Evolutionary conservation across 2,113 vertebrate species (phyloP), one percentile per base, ranked within the genome.

Genomic region (Leucopsar rothschildi): DNA sequence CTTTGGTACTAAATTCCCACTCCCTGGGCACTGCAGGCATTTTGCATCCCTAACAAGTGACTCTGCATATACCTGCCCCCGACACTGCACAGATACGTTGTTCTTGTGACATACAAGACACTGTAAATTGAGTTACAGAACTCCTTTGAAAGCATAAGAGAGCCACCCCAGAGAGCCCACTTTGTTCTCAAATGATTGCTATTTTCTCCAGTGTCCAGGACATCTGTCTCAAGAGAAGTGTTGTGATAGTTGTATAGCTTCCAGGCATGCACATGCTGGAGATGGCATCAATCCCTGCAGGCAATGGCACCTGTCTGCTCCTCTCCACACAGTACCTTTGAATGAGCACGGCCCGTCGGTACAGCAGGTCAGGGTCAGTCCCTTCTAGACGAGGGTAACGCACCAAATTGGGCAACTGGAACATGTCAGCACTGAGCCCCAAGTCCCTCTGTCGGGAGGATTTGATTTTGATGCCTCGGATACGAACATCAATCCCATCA

Each of bases 381-480:
- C 99, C 99, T 97, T 99, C 99, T 19, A 99, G 98, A 53, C 99
- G 99, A 6, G 99, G 99, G 93, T 99, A 99, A 49, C 99, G 98
- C 81, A 99, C 99, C n/a, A 99, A 97, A 94, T 98, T 99, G 57
- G 98, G 97, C 9, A 99, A 98, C 96, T 99, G 99, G 97, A 99
- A 99, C 91, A 99, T 98, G 85, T 99, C 99, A 8, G 99, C 98
- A 13, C 99, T 99, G 81, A 99, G 97, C 49, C 99, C 99, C 91
- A 99, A 92, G 95, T 99, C 99, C 69, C 99, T 97, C 92, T 99
- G 99, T 68, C 98, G 98, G 4, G 99, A 99, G 0, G 99, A 99
- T 96, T 99, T 99, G 86, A 99, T 99, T 98, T 99, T 99, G 90
- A 99, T 97, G 37, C 99, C 99, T 63, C 99, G 98, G 90, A 99